Conservation (phyloP, 2,797 vertebrate genomes). For the Alcedo atthis region DNA sequence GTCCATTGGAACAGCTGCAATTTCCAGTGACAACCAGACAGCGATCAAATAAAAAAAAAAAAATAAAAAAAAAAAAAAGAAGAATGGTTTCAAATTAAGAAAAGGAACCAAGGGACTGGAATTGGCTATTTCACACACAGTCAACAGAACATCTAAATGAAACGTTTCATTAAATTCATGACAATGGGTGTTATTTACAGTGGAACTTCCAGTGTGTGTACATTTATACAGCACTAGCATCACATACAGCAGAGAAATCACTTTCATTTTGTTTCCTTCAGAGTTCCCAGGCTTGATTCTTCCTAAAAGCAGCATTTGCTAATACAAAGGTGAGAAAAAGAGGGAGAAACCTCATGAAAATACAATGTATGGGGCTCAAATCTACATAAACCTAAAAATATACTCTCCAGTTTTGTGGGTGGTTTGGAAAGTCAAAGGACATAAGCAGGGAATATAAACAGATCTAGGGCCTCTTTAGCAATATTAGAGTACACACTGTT, state of each 20-base stretch:
- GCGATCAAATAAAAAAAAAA: constrained; percentile 8
- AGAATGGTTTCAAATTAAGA: constrained; percentile 1
- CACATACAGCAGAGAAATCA: background rate
- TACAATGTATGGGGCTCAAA: background rate
- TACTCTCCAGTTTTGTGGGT: background rate
- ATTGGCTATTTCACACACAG: constrained; percentile 49
- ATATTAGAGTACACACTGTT: background rate
- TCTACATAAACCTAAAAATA: background rate
- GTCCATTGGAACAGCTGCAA: constrained; percentile 38
- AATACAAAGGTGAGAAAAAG: background rate
- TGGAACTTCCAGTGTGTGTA: constrained; percentile 5
- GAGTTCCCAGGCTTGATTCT: background rate
- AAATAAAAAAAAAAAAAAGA: background rate
- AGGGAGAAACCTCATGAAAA: background rate
- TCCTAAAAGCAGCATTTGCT: constrained; percentile 28
- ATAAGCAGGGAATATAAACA: background rate
- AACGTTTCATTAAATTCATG: background rate
- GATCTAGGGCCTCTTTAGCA: background rate
- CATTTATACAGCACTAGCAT: background rate
- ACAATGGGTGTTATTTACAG: constrained; percentile 44
- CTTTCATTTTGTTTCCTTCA: background rate
- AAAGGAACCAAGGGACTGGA: constrained; percentile 12
- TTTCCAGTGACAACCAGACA: constrained; percentile 49
- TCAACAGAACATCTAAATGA: constrained; percentile 32
- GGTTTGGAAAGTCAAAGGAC: constrained; percentile 13